Evolutionary conservation across 2,113 vertebrate species (phyloP).

Genomic region (Holacanthus passer): DNA sequence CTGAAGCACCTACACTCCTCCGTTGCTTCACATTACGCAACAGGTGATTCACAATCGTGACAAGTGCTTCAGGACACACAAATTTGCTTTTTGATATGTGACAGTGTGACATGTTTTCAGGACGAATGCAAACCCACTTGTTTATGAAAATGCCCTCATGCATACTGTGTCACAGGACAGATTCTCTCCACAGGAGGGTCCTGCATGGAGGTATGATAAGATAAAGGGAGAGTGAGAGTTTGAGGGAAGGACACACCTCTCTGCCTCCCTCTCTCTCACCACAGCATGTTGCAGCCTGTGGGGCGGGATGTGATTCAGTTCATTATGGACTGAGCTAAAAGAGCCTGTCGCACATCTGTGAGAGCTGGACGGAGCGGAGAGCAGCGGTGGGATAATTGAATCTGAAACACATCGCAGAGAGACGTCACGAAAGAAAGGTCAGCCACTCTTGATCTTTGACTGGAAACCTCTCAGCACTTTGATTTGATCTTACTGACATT

Average conservation of each 20-base stretch:
- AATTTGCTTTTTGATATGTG: not conserved
- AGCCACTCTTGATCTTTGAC: constrained; percentile 9
- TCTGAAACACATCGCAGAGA: constrained; percentile 2
- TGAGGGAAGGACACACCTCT: constrained; percentile 51
- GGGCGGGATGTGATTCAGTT: constrained; percentile 39
- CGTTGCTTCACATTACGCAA: constrained; percentile 9
- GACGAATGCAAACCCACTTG: not conserved
- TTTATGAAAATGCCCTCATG: not conserved
- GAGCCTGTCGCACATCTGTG: not conserved
- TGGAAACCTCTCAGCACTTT: not conserved
- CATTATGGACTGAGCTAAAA: constrained; percentile 26
- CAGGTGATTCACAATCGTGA: not conserved
- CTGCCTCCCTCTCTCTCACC: not conserved
- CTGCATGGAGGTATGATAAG: not conserved
- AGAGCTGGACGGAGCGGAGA: constrained; percentile 1
- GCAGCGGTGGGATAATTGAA: not conserved
- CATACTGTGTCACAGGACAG: not conserved
- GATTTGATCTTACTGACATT: not conserved
- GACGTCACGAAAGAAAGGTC: constrained; percentile 29
- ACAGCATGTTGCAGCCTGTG: constrained; percentile 68
- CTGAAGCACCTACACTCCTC: constrained; percentile 23
- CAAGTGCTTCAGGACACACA: constrained; percentile 14
- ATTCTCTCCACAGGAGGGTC: not conserved
- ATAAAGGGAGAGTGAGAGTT: not conserved
- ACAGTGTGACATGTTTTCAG: fast-evolving